A percentile compares a stretch with the other conserved stretches of the same genome.
Conservation (phyloP, 2,113 vertebrate species). For the Odontophorus gujanensis region DNA sequence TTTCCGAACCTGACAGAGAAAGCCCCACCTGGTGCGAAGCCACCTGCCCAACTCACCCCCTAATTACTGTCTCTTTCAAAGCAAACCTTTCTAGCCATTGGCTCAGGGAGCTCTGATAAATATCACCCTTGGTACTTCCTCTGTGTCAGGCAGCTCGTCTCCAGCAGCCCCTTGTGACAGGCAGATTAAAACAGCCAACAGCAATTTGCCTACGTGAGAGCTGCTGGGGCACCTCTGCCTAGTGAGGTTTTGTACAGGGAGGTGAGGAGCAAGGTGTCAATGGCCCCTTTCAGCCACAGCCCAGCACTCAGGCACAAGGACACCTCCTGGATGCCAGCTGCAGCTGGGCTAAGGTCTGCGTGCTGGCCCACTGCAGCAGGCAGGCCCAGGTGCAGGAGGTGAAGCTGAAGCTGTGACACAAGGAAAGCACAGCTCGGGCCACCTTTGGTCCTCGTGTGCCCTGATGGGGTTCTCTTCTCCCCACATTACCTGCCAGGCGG, state of each 20-base stretch:
- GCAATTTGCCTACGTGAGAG: neutral
- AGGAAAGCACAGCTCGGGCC: neutral
- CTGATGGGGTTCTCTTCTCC: neutral
- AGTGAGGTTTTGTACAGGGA: neutral
- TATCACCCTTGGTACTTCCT: neutral
- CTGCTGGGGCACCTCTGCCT: neutral
- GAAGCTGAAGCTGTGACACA: neutral
- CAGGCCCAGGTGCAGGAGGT: neutral
- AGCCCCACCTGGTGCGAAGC: neutral
- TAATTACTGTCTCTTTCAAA: neutral
- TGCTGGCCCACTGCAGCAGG: neutral
- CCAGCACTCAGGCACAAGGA: too few species aligned
- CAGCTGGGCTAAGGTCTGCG: rapidly evolving
- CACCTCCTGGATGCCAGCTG: neutral
- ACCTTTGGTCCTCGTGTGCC: rapidly evolving
- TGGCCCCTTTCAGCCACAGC: neutral
- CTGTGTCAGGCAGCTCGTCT: neutral
- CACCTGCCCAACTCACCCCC: rapidly evolving
- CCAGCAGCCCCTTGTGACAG: neutral
- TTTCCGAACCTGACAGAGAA: neutral
- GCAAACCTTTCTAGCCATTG: neutral
- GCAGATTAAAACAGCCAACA: constrained; percentile 40
- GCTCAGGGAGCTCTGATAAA: neutral
- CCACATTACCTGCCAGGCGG: constrained; percentile 83
- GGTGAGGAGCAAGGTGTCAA: constrained; percentile 7